Base-by-base conservation (phyloP, 2,113 vertebrate species). In the Cebidichthys violaceus region DNA sequence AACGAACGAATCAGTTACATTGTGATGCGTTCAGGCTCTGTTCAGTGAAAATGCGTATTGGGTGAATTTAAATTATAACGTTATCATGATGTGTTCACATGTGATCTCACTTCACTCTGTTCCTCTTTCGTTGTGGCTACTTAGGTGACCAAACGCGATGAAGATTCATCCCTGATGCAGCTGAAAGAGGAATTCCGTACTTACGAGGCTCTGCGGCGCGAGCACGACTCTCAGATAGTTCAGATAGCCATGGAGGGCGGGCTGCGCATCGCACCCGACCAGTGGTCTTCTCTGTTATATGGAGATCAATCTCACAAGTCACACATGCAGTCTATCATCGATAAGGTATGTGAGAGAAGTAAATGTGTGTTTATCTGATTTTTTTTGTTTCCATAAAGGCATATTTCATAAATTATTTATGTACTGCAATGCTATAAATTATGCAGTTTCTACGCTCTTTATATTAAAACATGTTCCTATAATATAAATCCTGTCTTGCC, bases 181-280 rank as follows among this genome's bases (percentile, higher is more conserved):
- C 93, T 99, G 86, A 99, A 99, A 88, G 98, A 99, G 88, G 98
- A 99, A 71, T 99, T 99, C 70, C 96, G 98, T 69, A 99, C 98
- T 0, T 99, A 99, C 0, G 98, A 99, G 88, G 98, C 98, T 50
- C 93, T 99, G 89, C 91, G 98, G 18, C 93, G 98, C 27, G 98
- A 99, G n/a, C 98, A 99, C 0, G 98, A 99, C 90, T 99, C 98
- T 39, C 98, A 99, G 94, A 99, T 99, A 47, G 98, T 99, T 74
- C 98, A 99, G 59, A 99, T 99, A 60, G 98, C 98, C 11, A 99
- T 99, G 98, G 98, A 99, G 75, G 98, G 97, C 7, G 98, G 98
- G 15, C 92, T 99, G 82, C 97, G 98, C 68, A 99, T 99, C n/a
- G 98, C 98, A 15, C 98, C 98, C 0, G 98, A 99, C 93, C 98